Evolutionary conservation across 1,140 invertebrate genomes (phyloP), one percentile per base, ranked within the genome.

Genomic region (Pseudomyrmex pallidus): DNA sequence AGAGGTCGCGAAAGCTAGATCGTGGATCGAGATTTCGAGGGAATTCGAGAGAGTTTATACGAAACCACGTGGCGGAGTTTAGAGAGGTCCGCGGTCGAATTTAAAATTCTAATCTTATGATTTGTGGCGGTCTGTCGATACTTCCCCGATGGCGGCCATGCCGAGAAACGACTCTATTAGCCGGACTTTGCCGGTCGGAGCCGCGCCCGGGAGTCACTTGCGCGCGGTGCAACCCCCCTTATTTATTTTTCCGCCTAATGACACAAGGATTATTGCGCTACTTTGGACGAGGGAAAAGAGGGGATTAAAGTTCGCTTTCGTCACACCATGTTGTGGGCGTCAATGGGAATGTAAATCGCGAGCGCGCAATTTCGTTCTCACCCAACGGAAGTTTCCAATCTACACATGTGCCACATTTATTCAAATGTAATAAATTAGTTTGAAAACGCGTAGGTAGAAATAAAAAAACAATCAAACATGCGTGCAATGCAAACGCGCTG

Each of bases 31-130:
- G 93, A 93, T 94, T 92, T 93, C 89, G 84, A 83, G 80, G 82
- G 92, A 93, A 93, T 92, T 91, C 89, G 83, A 90, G 85, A 90
- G 83, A 85, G 87, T 88, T 87, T 91, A 80, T 70, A 35, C 35
- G 35, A 35, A 73, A 90, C 87, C 89, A 90, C 90, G 91, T 89
- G 88, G 86, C 87, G 85, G 12, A 67, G 57, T 22, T 52, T 48
- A 35, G 12, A 83, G 62, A 57, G 59, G 54, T 82, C 82, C 74
- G 68, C 78, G 62, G 63, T 35, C 82, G 84, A 92, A 94, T 94
- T 94, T 94, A 93, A 94, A 94, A 94, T 94, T 94, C 93, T 94
- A 94, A 94, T 94, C 93, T 92, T 94, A 94, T 94, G 93, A 94
- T 94, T 94, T 94, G 92, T 92, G 92, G 86, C 89, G 88, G 88